Conservation (phyloP, 2,113 vertebrate species). For the Passer domesticus region DNA sequence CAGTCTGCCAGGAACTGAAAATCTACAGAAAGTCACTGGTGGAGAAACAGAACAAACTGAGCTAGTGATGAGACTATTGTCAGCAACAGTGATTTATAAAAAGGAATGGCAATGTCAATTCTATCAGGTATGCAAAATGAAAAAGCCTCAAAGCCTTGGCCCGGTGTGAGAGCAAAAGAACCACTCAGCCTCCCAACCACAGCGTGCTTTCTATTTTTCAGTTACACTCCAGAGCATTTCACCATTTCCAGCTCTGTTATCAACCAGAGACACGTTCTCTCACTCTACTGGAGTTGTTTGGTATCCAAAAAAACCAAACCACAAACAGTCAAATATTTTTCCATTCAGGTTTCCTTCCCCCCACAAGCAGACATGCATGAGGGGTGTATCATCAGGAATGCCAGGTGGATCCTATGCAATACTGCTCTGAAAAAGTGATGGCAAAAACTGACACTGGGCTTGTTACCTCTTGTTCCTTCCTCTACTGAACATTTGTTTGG, state of each 20-base stretch:
- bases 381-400: not conserved
- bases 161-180: conserved; percentile 31
- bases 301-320: not conserved
- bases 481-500: not conserved
- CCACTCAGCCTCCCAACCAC: conserved; percentile 59
- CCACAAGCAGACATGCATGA: rapidly evolving
- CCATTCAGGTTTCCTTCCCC: not conserved
- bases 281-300: not conserved
- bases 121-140: conserved; percentile 61
- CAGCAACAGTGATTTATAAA: conserved; percentile 36
- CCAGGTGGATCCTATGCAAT: not conserved
- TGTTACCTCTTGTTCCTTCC: not conserved
- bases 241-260: conserved; percentile 10
- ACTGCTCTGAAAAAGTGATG: not conserved
- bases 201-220: conserved; percentile 67
- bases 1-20: not conserved
- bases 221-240: conserved; percentile 55
- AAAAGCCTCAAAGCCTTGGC: conserved; percentile 62
- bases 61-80: not conserved
- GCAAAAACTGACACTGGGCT: not conserved
- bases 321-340: not conserved
- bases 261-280: not conserved
- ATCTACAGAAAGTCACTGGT: not conserved
- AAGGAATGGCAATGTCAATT: not conserved
- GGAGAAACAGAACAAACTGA: not conserved